Conservation (phyloP, 2,113 vertebrate species). For the Ageneiosus marmoratus region DNA sequence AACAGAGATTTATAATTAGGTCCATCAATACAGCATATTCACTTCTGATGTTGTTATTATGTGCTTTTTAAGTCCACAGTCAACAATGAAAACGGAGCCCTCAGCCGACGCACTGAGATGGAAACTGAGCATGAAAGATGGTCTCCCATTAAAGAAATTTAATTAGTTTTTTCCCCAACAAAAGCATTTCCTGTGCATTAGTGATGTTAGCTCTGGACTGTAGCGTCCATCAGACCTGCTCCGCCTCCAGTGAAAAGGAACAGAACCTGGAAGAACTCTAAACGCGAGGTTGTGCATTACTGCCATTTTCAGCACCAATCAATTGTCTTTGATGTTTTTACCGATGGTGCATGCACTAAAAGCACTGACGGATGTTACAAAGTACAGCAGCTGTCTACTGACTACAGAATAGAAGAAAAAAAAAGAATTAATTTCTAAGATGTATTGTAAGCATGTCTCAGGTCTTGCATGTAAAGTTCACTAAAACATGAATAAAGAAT, state of each 20-base stretch:
- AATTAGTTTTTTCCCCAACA: constrained; percentile 50
- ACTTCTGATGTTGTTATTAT: background rate
- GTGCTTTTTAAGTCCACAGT: background rate
- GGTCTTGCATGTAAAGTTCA: background rate
- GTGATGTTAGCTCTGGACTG: constrained; percentile 23
- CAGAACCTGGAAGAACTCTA: constrained; percentile 2
- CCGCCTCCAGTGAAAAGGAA: constrained; percentile 10
- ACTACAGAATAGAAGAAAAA: background rate
- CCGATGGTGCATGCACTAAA: background rate
- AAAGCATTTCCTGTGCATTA: constrained; percentile 62
- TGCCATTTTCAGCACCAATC: constrained; percentile 13
- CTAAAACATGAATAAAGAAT: background rate
- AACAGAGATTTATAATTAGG: background rate
- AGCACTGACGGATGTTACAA: background rate
- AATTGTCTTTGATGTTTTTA: constrained; percentile 12
- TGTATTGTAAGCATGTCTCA: background rate
- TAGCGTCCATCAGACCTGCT: constrained; percentile 38
- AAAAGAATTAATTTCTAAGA: background rate
- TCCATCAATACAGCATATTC: background rate
- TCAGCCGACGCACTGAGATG: constrained; percentile 6
- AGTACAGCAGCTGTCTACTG: background rate
- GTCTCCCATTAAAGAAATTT: constrained; percentile 51
- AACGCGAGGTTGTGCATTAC: constrained; percentile 7
- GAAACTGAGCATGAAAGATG: constrained; percentile 48
- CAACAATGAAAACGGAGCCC: constrained; percentile 1